phyloP scores from a whole-genome alignment of 2,888 invertebrate species.

The Brachyptera risi region DNA sequence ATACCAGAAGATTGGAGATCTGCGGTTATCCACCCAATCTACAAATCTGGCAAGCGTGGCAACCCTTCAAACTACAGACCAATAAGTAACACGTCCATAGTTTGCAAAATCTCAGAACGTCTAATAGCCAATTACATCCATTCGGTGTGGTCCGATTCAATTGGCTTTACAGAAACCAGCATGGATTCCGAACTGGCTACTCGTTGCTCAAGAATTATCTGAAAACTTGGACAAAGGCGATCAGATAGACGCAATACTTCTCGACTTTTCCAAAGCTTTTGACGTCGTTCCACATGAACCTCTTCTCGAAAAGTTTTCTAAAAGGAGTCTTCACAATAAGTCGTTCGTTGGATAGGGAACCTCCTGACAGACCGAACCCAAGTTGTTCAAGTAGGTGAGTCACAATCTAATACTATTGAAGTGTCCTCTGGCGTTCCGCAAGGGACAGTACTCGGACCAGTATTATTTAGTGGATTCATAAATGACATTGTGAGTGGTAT shows the following conservation, averaged over 20 bases:
- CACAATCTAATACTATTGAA: neutral
- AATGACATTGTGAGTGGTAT: neutral
- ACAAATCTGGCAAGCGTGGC: neutral
- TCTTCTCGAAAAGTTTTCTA: neutral
- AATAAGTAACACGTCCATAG: too few relatives aligned
- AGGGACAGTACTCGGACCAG: slow-evolving; percentile 2
- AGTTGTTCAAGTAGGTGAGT: neutral
- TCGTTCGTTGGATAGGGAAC: neutral
- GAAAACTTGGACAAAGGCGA: too few relatives aligned
- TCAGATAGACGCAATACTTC: too few relatives aligned
- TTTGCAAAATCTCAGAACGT: too few relatives aligned
- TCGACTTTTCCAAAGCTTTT: too few relatives aligned
- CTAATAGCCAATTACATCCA: neutral
- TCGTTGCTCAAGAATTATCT: neutral
- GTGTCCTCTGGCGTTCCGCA: slow-evolving; percentile 2
- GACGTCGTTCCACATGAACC: neutral
- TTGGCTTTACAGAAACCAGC: neutral
- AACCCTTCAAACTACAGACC: too few relatives aligned
- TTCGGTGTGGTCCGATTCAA: neutral
- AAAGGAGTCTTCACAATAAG: neutral
- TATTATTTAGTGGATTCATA: neutral
- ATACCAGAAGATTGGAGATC: too few relatives aligned
- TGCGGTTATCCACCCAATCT: neutral
- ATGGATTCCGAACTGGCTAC: slow-evolving; percentile 7
- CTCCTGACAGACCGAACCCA: neutral